Evolutionary conservation across 2,888 invertebrate genomes (phyloP).

Genomic region (Phasia obesa): DNA sequence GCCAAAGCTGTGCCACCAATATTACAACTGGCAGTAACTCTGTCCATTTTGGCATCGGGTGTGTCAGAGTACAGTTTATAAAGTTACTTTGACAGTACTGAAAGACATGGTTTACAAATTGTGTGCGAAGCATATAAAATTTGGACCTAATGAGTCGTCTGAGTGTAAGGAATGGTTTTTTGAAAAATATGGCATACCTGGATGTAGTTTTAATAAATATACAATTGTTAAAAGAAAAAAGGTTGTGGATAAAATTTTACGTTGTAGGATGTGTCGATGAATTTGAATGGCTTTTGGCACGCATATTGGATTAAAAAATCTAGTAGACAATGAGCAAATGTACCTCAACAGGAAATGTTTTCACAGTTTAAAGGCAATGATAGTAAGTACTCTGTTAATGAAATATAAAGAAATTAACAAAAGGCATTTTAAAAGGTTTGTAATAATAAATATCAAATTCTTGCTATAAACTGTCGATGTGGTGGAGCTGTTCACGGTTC

Average conservation of each 20-base stretch:
- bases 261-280: constrained; percentile 5
- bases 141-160: background rate
- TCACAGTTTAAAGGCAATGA: constrained; percentile 17
- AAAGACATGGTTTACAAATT: background rate
- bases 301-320: constrained; percentile 11
- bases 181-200: background rate
- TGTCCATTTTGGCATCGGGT: no score
- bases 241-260: background rate
- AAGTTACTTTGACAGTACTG: background rate
- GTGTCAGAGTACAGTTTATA: no score
- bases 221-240: no score
- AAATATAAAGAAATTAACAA: no score
- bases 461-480: background rate
- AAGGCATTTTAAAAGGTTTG: background rate
- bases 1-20: no score
- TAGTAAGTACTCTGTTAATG: background rate
- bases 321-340: constrained; percentile 18
- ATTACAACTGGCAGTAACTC: no score
- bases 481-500: background rate
- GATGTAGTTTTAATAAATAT: no score
- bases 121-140: constrained; percentile 4
- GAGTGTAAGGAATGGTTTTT: constrained; percentile 10
- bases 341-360: constrained; percentile 29
- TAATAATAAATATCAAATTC: background rate
- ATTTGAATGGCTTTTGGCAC: no score